Conservation (phyloP, 2,888 invertebrate species). For the Cataglyphis albicans region DNA sequence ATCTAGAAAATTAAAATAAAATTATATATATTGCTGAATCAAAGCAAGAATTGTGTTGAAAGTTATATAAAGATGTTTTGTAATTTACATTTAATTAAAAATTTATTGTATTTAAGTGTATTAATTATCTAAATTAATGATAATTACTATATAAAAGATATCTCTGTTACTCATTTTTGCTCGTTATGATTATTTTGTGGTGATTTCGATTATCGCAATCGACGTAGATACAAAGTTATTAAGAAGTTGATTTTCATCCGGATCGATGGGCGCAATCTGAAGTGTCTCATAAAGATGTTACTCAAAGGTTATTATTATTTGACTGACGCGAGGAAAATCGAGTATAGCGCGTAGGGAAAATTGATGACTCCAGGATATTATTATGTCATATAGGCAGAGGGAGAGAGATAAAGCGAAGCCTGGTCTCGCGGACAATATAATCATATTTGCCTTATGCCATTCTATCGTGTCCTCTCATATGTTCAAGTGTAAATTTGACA, state of each 20-base stretch:
- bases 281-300: conserved; percentile 34
- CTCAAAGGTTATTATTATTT: conserved; percentile 44
- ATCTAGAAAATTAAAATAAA: neutral
- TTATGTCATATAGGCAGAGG: conserved; percentile 26
- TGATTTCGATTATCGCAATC: neutral
- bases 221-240: conserved; percentile 7
- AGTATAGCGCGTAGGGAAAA: conserved; percentile 29
- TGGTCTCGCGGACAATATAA: conserved; percentile 38
- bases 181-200: neutral
- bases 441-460: conserved; percentile 51
- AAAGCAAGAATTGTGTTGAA: neutral
- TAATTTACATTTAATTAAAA: neutral
- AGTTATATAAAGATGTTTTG: neutral
- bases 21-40: neutral
- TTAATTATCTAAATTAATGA: neutral
- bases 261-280: conserved; percentile 26
- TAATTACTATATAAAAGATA: neutral
- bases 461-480: neutral
- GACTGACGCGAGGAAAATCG: conserved; percentile 22
- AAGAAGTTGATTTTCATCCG: conserved; percentile 11
- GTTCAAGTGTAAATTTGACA: conserved; percentile 18
- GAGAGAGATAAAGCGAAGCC: neutral
- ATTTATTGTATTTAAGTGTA: neutral
- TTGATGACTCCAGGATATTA: conserved; percentile 46
- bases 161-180: neutral